phyloP scores from a whole-genome alignment of 2,797 vertebrate species.

The Spheniscus humboldti region DNA sequence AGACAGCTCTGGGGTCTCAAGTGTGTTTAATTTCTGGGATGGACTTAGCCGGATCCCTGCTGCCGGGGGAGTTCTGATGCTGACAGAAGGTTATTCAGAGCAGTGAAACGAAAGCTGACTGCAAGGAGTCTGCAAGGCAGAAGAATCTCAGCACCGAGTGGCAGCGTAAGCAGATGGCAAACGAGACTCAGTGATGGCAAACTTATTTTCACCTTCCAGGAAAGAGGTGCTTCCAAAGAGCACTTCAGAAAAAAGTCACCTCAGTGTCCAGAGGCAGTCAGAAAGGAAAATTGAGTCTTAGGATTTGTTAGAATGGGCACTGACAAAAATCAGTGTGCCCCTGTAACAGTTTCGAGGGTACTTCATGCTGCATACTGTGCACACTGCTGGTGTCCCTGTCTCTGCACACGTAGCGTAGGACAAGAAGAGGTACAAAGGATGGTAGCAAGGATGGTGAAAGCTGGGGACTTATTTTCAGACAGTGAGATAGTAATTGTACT shows the following conservation, averaged over 20 bases:
- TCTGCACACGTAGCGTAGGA: not conserved
- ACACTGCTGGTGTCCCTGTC: not conserved
- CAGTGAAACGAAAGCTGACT: not conserved
- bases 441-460: not conserved
- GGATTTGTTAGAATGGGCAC: not conserved
- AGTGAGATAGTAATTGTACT: not conserved
- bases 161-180: not conserved
- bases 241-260: not conserved
- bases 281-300: not conserved
- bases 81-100: not conserved
- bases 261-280: not conserved
- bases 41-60: not conserved
- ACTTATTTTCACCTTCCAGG: not conserved
- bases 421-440: not conserved
- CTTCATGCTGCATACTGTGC: not conserved
- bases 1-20: not conserved
- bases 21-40: not conserved
- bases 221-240: not conserved
- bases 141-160: not conserved
- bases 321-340: not conserved
- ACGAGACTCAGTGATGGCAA: not conserved
- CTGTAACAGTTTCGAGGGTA: not conserved
- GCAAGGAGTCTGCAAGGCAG: not conserved
- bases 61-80: not conserved
- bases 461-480: not conserved